Percentiles rank a stretch among this genome's conserved stretches.
Evolutionary conservation across 2,113 vertebrate species (phyloP).

Genomic region (Triplophysa siluroides): DNA sequence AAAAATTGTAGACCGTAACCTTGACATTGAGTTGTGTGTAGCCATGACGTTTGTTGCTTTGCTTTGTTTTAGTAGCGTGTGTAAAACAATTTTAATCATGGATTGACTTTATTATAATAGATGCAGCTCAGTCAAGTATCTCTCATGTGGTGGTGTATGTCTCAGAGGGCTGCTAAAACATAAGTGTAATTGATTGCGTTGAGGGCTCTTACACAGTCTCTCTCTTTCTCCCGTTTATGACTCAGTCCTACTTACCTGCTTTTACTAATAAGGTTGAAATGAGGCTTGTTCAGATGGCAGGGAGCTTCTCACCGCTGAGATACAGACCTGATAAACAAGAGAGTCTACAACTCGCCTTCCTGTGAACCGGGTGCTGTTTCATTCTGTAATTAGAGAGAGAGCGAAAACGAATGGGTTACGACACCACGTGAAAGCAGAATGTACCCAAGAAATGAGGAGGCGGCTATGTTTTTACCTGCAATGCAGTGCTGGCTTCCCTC

Average conservation of each 20-base stretch:
- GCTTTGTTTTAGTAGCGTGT: background rate
- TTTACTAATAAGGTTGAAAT: constrained; percentile 17
- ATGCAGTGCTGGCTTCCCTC: constrained; percentile 82
- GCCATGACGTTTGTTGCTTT: too few species aligned
- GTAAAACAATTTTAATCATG: background rate
- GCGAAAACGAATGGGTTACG: background rate
- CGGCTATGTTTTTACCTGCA: constrained; percentile 80
- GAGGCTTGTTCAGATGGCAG: constrained; percentile 4
- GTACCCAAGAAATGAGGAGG: constrained; percentile 36
- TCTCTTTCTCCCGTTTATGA: background rate
- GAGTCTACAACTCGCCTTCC: background rate
- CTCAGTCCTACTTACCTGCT: constrained; percentile 18
- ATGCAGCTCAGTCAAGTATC: background rate
- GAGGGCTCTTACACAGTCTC: constrained; percentile 1
- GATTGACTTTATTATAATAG: too few species aligned
- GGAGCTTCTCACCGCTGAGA: background rate
- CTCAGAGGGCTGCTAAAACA: background rate
- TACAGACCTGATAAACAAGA: constrained; percentile 1
- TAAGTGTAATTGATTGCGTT: constrained; percentile 12
- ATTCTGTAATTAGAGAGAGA: background rate
- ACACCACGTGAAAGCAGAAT: constrained; percentile 33
- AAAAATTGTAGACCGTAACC: too few species aligned
- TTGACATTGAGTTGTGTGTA: too few species aligned
- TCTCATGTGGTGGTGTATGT: background rate
- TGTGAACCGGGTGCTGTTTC: background rate